Conservation (phyloP, 2,888 invertebrate species). For the Xestia ashworthii region DNA sequence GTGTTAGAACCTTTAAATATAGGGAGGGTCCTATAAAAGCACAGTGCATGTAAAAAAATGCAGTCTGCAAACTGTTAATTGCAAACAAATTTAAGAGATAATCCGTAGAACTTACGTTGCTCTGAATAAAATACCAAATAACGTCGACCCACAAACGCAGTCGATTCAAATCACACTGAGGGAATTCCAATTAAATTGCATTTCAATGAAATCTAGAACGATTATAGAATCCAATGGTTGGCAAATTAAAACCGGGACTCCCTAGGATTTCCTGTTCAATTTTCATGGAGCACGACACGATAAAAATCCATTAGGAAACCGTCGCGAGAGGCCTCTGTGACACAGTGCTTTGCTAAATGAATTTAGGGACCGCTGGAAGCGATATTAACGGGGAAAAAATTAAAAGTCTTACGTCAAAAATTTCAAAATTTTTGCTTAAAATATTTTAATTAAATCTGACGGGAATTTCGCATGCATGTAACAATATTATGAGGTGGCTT, state of each 20-base stretch:
- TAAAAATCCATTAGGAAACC: conserved; percentile 87
- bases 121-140: conserved; percentile 64
- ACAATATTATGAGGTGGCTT: conserved; percentile 22
- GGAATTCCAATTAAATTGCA: conserved; percentile 88
- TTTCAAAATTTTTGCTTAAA: conserved; percentile 42
- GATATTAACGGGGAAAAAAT: conserved; percentile 63
- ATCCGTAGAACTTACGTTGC: conserved; percentile 44
- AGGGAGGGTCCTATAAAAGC: background rate
- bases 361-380: conserved; percentile 71
- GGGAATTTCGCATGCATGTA: conserved; percentile 33
- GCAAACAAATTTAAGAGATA: conserved; percentile 44
- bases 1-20: background rate
- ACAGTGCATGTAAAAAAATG: background rate
- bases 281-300: conserved; percentile 85
- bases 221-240: conserved; percentile 87
- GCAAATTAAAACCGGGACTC: conserved; percentile 87
- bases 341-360: conserved; percentile 73
- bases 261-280: conserved; percentile 86
- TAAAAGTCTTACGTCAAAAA: conserved; percentile 55
- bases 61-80: conserved; percentile 12
- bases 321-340: conserved; percentile 78
- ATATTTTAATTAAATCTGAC: conserved; percentile 55
- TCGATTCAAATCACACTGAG: conserved; percentile 79
- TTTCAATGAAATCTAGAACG: conserved; percentile 87
- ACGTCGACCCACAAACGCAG: conserved; percentile 75